phyloP scores from a whole-genome alignment of 2,888 invertebrate species.

The Linnaemya vulpina region DNA sequence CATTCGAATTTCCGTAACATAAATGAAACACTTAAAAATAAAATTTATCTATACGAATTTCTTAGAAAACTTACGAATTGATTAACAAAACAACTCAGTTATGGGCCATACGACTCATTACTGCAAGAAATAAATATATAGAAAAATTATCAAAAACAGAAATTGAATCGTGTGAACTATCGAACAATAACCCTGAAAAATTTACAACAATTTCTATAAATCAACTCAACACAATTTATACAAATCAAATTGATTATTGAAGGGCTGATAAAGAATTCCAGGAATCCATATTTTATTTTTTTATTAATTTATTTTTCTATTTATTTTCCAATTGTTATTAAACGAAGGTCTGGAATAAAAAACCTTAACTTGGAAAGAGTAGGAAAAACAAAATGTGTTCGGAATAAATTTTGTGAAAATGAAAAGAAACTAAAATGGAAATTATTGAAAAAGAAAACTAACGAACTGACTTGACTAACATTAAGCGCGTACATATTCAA shows the following conservation, averaged over 20 bases:
- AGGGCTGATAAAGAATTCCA: slow-evolving; percentile 48
- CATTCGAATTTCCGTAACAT: neutral
- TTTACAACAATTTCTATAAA: neutral
- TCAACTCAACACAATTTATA: slow-evolving; percentile 1
- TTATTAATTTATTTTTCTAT: neutral
- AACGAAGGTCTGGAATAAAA: neutral
- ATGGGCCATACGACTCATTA: slow-evolving; percentile 7
- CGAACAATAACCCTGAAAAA: neutral
- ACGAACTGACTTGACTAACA: neutral
- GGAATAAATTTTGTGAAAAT: slow-evolving; percentile 37
- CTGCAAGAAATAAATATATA: neutral
- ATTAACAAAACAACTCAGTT: neutral
- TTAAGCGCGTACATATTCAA: slow-evolving; percentile 7
- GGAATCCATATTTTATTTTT: slow-evolving; percentile 6
- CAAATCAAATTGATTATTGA: slow-evolving; percentile 37
- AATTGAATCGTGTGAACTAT: slow-evolving; percentile 8
- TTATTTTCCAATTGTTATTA: slow-evolving; percentile 27
- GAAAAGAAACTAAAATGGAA: slow-evolving; percentile 15
- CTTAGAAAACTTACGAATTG: neutral
- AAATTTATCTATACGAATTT: neutral
- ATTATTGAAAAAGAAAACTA: neutral
- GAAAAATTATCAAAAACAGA: neutral
- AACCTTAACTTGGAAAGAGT: slow-evolving; percentile 1
- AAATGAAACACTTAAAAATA: slow-evolving; percentile 16
- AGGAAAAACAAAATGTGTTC: slow-evolving; percentile 55